Evolutionary conservation across 2,797 vertebrate genomes (phyloP).

Genomic region (Darevskia mixta): DNA sequence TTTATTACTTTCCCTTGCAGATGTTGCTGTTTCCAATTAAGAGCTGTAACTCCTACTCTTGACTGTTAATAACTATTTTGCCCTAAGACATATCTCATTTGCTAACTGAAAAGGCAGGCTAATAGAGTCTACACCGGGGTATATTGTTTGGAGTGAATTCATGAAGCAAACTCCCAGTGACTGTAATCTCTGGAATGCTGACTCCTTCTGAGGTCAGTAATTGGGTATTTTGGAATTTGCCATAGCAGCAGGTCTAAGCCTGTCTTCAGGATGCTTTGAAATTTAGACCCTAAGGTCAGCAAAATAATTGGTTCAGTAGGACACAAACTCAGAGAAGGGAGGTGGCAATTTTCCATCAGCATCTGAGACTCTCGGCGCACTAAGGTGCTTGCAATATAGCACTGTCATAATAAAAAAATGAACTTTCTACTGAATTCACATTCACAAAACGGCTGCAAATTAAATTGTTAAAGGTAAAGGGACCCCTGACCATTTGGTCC

Average conservation of each 20-base stretch:
- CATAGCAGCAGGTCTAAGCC: slow-evolving; percentile 87
- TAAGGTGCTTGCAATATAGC: slow-evolving; percentile 64
- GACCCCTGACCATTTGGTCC: too few species aligned
- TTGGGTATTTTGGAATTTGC: slow-evolving; percentile 80
- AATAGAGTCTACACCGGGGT: slow-evolving; percentile 79
- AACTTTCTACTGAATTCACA: slow-evolving; percentile 55
- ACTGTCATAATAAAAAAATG: slow-evolving; percentile 62
- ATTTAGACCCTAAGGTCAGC: slow-evolving; percentile 82
- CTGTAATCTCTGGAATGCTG: slow-evolving; percentile 86
- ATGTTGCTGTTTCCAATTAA: slow-evolving; percentile 86
- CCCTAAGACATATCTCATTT: slow-evolving; percentile 79
- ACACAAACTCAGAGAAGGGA: slow-evolving; percentile 71
- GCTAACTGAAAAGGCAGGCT: slow-evolving; percentile 84
- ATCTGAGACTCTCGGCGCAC: slow-evolving; percentile 56
- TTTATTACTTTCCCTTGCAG: slow-evolving; percentile 75
- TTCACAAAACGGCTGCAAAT: slow-evolving; percentile 46
- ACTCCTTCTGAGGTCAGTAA: slow-evolving; percentile 83
- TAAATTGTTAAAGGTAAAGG: slow-evolving; percentile 31
- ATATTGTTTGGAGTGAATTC: slow-evolving; percentile 84
- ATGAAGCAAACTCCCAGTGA: slow-evolving; percentile 85
- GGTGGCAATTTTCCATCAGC: slow-evolving; percentile 69
- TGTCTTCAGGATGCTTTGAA: slow-evolving; percentile 86
- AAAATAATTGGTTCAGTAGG: slow-evolving; percentile 83
- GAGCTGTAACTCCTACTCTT: slow-evolving; percentile 71
- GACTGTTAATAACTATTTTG: slow-evolving; percentile 82